These are phyloP conservation scores for Tylochromis polylepis DNA, from an alignment of 2,113 vertebrate species.

Conservation along the genomic window DNA sequence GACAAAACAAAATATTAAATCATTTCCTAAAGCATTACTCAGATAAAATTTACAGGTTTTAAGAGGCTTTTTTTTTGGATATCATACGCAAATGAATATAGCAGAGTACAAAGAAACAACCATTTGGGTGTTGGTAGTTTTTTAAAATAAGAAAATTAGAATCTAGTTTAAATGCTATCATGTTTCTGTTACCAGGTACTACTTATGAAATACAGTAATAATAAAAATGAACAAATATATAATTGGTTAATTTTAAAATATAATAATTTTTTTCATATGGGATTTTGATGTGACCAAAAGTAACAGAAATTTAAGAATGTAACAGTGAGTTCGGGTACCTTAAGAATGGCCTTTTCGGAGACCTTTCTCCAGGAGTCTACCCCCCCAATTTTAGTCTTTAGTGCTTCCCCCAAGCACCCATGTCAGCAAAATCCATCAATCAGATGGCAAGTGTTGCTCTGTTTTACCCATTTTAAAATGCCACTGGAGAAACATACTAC, in stretches of 20 bases:
- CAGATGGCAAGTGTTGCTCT: not conserved
- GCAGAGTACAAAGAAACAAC: not conserved
- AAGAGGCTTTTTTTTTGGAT: not conserved
- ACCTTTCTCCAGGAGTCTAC: not conserved
- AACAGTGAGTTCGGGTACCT: not conserved
- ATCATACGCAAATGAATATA: not conserved
- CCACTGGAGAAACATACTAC: not conserved
- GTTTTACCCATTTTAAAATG: not conserved
- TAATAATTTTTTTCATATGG: not conserved
- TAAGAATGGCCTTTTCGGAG: not conserved
- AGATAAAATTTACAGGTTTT: not conserved
- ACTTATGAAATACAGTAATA: not conserved
- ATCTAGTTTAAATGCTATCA: not conserved
- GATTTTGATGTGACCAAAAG: not conserved
- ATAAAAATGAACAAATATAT: not conserved
- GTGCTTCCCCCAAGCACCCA: not conserved
- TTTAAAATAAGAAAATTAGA: not conserved
- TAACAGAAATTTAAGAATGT: not conserved
- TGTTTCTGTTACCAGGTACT: not conserved
- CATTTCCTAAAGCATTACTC: not conserved
- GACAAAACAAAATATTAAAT: not conserved
- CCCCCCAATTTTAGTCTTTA: not conserved
- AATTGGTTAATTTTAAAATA: not conserved
- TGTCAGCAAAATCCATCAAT: not conserved
- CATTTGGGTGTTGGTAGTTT: not conserved